Conservation (phyloP, 2,888 invertebrate species). For the Caradrina kadenii region DNA sequence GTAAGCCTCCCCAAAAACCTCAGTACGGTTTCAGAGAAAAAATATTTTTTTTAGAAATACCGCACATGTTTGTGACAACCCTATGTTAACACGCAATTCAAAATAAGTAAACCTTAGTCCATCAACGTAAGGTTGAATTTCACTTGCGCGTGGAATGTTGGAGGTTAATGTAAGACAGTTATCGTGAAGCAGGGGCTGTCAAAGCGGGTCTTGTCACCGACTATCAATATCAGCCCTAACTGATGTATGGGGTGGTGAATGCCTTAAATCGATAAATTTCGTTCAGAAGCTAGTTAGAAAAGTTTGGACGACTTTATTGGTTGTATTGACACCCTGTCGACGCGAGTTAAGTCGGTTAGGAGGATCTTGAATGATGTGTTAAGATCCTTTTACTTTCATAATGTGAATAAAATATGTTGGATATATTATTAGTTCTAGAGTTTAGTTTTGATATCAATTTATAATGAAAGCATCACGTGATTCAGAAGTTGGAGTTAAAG, state of each 20-base stretch:
- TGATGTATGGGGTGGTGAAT: conserved; percentile 88
- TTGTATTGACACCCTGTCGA: conserved; percentile 84
- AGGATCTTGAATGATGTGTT: conserved; percentile 16
- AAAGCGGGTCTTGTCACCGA: conserved; percentile 82
- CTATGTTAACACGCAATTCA: conserved; percentile 52
- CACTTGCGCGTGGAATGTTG: conserved; percentile 12
- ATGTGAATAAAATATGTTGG: background rate
- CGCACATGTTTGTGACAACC: conserved; percentile 76
- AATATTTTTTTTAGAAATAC: conserved; percentile 85
- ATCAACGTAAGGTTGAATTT: conserved; percentile 60
- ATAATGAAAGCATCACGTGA: background rate
- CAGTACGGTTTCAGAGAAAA: conserved; percentile 79
- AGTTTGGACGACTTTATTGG: conserved; percentile 84
- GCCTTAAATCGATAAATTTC: conserved; percentile 88
- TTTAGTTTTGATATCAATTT: background rate
- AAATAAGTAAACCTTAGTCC: conserved; percentile 51
- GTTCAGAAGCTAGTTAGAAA: conserved; percentile 85
- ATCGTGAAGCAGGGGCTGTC: conserved; percentile 78
- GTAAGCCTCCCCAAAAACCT: conserved; percentile 83
- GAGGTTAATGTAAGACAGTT: conserved; percentile 54
- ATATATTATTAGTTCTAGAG: background rate
- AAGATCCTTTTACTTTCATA: conserved; percentile 32
- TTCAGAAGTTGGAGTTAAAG: no score
- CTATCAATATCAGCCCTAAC: conserved; percentile 88
- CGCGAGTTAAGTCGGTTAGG: conserved; percentile 66